Base-by-base conservation (phyloP, 2,113 vertebrate species). In the Hypanus sabinus region DNA sequence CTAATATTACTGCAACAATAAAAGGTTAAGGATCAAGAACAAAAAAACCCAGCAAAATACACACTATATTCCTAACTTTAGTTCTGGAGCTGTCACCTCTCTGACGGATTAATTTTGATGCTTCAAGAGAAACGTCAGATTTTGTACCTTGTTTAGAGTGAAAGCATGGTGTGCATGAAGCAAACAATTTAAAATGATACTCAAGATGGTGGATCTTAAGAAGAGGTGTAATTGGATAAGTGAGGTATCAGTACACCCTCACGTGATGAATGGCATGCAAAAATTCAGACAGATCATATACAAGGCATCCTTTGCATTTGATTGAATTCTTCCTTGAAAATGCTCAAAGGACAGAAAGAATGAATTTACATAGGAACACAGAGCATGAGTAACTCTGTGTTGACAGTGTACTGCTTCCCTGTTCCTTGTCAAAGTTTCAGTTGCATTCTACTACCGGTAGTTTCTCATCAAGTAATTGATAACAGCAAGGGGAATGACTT, bases 391-490 rank as follows among this genome's bases (percentile, higher is more conserved):
- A 11, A 83, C 27, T 55, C 46, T 46, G 24, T 83, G 36, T 38
- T 57, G 8, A 27, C 55, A 85, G 0, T 27, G 55, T 60, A 24
- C 24, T 62, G 24, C 24, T 6, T 3, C 46, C n/a, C 0, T 79
- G 76, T 79, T 33, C n/a, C 79, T 20, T 10, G 80, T 88, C 60
- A 60, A 18, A 12, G 18, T 10, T 65, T 90, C 65, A n/a, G 30
- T 60, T 18, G 60, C 1, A 18, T 36, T 62, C 30, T 90, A 14
- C n/a, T 5, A n/a, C n/a, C n/a, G n/a, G n/a, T n/a, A 90, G 38
- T 68, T 90, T 90, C 65, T 33, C 85, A 90, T 18, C 60, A 36
- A 60, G 85, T 68, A 36, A 68, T 33, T 88, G 83, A 88, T 88
- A 55, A 62, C 57, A 60, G 3, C 30, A 57, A 68, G 62, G n/a